phyloP scores from a whole-genome alignment of 1,140 invertebrate species.

The Caenorhabditis inopinata region DNA sequence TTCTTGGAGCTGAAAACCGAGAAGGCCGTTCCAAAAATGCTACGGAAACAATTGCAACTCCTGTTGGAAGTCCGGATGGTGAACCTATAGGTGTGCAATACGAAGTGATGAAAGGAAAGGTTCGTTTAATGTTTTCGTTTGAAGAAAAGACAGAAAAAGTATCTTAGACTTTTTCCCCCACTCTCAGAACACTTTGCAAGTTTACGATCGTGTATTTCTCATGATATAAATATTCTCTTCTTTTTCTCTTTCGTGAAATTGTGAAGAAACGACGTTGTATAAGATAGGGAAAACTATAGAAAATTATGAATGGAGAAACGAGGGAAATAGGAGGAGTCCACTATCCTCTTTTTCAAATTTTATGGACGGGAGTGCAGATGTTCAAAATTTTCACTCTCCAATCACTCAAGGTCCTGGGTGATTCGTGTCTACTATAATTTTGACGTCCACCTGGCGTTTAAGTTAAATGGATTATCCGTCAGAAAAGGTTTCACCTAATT shows the following conservation, averaged over 20 bases:
- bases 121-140: neutral
- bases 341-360: constrained; percentile 14
- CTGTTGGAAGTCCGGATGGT: constrained; percentile 67
- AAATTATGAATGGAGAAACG: constrained; percentile 5
- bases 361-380: constrained; percentile 27
- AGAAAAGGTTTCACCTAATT: too few species aligned
- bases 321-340: neutral
- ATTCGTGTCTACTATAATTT: neutral
- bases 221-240: neutral
- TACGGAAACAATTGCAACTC: constrained; percentile 59
- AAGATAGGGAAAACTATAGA: neutral
- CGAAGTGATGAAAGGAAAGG: constrained; percentile 59
- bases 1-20: constrained; percentile 52
- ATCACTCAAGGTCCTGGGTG: neutral
- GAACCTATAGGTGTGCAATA: constrained; percentile 69
- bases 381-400: neutral
- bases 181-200: neutral
- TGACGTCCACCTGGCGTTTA: too few species aligned
- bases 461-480: too few species aligned
- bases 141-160: too few species aligned
- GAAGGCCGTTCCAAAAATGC: constrained; percentile 58
- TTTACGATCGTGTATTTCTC: constrained; percentile 5
- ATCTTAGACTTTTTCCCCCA: too few species aligned
- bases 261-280: too few species aligned
- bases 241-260: neutral